Conservation (phyloP, 1,140 invertebrate species). For the Aphidius gifuensis region DNA sequence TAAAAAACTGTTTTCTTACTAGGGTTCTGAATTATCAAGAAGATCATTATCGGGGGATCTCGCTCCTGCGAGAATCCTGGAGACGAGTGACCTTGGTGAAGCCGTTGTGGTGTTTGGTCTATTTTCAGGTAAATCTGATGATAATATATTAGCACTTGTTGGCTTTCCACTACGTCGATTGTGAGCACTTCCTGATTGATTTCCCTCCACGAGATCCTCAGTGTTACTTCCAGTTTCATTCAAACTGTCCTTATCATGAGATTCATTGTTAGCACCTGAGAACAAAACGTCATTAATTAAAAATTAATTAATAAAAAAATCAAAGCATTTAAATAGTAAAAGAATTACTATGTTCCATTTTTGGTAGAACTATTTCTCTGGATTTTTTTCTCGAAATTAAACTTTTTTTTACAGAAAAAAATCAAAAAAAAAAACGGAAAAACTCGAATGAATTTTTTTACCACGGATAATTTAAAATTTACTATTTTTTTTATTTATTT, state of each 20-base stretch:
- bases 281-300: conserved; percentile 16
- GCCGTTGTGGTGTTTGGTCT: conserved; percentile 28
- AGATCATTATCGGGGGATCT: conserved; percentile 37
- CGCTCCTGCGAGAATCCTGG: conserved; percentile 43
- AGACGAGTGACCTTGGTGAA: conserved; percentile 42
- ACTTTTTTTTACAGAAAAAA: too few relatives aligned
- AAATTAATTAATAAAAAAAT: conserved; percentile 1
- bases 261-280: conserved; percentile 55
- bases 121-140: conserved; percentile 9
- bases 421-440: too few relatives aligned
- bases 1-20: conserved; percentile 31
- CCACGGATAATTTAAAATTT: too few relatives aligned
- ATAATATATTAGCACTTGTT: conserved; percentile 15
- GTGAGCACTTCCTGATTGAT: conserved; percentile 33
- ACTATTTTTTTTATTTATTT: too few relatives aligned
- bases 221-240: conserved; percentile 53
- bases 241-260: conserved; percentile 56
- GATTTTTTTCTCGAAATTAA: too few relatives aligned
- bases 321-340: too few relatives aligned
- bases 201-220: conserved; percentile 41
- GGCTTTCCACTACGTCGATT: conserved; percentile 32
- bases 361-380: too few relatives aligned
- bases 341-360: too few relatives aligned
- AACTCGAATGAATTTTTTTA: too few relatives aligned
- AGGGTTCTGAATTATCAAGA: conserved; percentile 45